Conservation (phyloP, 2,113 vertebrate species). For the Lates calcarifer region DNA sequence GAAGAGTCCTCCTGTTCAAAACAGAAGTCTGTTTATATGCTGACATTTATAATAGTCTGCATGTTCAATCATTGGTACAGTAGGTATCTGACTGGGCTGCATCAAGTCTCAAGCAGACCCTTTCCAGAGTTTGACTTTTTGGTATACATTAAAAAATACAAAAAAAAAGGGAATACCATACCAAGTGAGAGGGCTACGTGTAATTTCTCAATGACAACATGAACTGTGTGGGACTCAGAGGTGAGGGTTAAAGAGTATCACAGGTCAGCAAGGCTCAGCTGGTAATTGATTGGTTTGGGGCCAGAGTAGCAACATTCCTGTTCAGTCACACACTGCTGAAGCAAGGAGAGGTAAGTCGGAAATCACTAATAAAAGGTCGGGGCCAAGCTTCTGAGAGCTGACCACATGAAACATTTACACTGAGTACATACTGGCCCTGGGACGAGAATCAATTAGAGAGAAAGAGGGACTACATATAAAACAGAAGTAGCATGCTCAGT, state of each 20-base stretch:
- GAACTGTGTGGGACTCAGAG: conserved; percentile 23
- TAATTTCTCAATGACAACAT: conserved; percentile 20
- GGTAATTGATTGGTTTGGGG: conserved; percentile 63
- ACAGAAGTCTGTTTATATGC: no score
- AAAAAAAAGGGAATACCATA: background rate
- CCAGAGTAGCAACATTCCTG: conserved; percentile 51
- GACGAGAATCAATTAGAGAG: conserved; percentile 9
- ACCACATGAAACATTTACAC: conserved; percentile 35
- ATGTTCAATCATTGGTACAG: background rate
- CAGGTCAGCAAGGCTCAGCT: conserved; percentile 34
- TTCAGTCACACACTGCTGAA: conserved; percentile 20
- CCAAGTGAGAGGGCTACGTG: background rate
- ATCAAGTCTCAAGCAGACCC: background rate
- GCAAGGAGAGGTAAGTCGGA: conserved; percentile 38
- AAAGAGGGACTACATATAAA: background rate
- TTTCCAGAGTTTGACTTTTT: background rate
- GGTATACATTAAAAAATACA: background rate
- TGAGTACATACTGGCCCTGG: background rate
- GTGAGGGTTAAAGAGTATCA: conserved; percentile 35
- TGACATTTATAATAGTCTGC: background rate
- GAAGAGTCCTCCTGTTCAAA: no score
- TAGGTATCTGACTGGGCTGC: background rate
- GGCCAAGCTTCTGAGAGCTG: conserved; percentile 52
- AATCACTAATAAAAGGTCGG: conserved; percentile 54
- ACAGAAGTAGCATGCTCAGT: conserved; percentile 1